A percentile compares a stretch with the other conserved stretches of the same genome.
phyloP scores from a whole-genome alignment of 2,888 invertebrate species.

The Drosophila bunnanda region DNA sequence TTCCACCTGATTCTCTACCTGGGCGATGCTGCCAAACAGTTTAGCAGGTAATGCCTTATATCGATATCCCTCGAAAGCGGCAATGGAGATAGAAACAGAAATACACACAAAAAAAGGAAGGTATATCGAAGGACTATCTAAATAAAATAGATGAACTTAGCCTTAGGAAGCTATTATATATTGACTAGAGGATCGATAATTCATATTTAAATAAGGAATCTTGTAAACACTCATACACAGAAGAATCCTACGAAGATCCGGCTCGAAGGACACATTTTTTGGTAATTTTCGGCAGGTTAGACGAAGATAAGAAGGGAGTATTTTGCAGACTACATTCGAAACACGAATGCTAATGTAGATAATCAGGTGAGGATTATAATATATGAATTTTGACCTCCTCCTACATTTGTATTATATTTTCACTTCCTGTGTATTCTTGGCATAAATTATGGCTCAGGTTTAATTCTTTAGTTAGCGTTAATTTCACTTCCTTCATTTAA shows the following conservation, averaged over 20 bases:
- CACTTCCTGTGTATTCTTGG: neutral
- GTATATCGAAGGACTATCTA: too few relatives aligned
- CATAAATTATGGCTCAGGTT: too few relatives aligned
- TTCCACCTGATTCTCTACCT: slow-evolving; percentile 23
- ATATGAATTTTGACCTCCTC: neutral
- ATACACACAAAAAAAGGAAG: neutral
- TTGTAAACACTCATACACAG: neutral
- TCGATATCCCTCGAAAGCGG: slow-evolving; percentile 60
- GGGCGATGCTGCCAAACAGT: slow-evolving; percentile 77
- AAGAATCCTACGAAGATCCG: neutral
- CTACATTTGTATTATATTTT: neutral
- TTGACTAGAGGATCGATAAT: too few relatives aligned
- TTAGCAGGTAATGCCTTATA: slow-evolving; percentile 81
- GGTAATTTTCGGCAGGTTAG: neutral
- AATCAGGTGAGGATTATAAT: neutral
- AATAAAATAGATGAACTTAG: too few relatives aligned
- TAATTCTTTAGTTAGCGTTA: too few relatives aligned
- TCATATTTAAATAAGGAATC: too few relatives aligned
- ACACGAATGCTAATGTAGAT: neutral
- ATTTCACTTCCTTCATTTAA: neutral
- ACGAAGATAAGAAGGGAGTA: too few relatives aligned
- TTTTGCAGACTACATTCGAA: too few relatives aligned
- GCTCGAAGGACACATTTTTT: neutral
- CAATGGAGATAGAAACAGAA: slow-evolving; percentile 16
- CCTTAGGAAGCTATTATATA: too few relatives aligned